phyloP scores from a whole-genome alignment of 2,113 vertebrate genomes.

The Leucoraja erinaceus region DNA sequence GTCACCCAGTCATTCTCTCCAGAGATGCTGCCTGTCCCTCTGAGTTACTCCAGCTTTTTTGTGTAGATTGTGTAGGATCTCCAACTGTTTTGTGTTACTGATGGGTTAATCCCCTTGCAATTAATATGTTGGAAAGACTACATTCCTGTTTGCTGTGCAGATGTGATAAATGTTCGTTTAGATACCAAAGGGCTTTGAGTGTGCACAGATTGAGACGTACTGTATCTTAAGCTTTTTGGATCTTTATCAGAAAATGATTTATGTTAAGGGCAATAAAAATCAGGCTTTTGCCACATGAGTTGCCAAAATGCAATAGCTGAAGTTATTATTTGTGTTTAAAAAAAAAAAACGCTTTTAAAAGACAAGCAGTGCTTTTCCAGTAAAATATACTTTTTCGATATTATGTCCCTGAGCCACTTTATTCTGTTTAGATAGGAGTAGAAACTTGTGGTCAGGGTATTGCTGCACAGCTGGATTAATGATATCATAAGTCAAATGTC shows the following conservation, averaged over 20 bases:
- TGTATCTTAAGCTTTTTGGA: not conserved
- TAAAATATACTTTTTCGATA: not conserved
- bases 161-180: not conserved
- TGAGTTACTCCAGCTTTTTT: too few species aligned
- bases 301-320: not conserved
- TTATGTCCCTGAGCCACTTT: not conserved
- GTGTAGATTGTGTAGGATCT: not conserved
- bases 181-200: not conserved
- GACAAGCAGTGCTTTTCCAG: not conserved
- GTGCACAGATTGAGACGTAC: not conserved
- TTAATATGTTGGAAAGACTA: not conserved
- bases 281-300: not conserved
- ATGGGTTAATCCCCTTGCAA: not conserved
- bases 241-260: not conserved
- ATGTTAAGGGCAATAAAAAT: not conserved
- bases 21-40: too few species aligned
- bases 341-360: not conserved
- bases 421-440: not conserved
- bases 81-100: constrained; percentile 22
- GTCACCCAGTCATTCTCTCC: too few species aligned
- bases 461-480: not conserved
- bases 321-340: not conserved
- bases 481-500: not conserved
- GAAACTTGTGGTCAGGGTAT: constrained; percentile 1
- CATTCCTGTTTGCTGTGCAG: not conserved